Conservation (phyloP, 2,797 vertebrate genomes). For the Scarus forsteni region DNA sequence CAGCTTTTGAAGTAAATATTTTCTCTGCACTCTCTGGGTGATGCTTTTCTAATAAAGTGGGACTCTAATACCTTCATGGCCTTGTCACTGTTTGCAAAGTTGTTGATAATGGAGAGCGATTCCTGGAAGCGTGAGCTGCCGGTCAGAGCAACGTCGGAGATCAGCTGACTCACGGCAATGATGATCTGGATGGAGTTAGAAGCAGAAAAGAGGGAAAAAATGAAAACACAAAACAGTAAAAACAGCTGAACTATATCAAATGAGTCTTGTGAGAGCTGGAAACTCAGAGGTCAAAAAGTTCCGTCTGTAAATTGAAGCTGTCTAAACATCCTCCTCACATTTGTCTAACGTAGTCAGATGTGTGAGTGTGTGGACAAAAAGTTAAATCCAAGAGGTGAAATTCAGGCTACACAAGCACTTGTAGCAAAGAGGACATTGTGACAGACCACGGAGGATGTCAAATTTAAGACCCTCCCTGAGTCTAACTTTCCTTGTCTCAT, state of each 20-base stretch:
- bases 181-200: conserved; percentile 87
- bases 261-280: background rate
- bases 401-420: background rate
- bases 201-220: background rate
- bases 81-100: conserved; percentile 97
- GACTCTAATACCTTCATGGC: conserved; percentile 96
- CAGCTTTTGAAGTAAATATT: too few species aligned
- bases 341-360: background rate
- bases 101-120: conserved; percentile 97
- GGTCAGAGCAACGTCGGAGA: conserved; percentile 94
- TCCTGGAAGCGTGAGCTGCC: conserved; percentile 97
- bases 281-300: background rate
- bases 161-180: conserved; percentile 96
- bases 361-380: background rate
- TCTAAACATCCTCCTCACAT: conserved; percentile 11
- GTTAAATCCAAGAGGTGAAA: background rate
- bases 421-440: background rate
- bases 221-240: background rate
- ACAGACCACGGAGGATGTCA: background rate
- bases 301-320: conserved; percentile 12
- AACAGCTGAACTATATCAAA: background rate
- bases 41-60: too few species aligned
- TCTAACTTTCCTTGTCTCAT: too few species aligned
- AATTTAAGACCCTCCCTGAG: too few species aligned
- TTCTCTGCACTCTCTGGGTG: too few species aligned